A percentile compares a stretch with the other conserved stretches of the same genome.
These are phyloP conservation scores for Cephus spinipes DNA, from an alignment of 2,888 invertebrate species.

Conservation along the genomic window DNA sequence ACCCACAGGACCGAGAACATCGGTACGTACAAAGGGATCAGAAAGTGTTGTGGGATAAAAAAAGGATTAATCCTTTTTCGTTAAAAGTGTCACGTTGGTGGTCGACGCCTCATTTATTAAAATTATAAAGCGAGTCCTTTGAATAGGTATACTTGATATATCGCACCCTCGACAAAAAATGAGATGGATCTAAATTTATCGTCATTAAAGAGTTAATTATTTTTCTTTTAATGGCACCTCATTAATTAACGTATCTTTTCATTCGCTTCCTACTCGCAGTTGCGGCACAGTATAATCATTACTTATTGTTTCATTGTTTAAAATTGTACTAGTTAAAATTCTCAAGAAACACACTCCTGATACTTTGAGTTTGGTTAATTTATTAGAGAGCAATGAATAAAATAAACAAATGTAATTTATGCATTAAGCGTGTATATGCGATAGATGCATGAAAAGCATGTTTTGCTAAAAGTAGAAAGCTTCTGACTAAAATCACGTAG, in stretches of 20 bases:
- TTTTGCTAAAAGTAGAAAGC: slow-evolving; percentile 19
- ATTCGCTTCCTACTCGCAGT: background rate
- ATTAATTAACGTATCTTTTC: background rate
- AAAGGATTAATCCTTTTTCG: background rate
- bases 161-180: background rate
- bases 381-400: background rate
- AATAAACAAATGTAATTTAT: background rate
- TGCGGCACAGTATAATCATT: background rate
- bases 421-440: background rate
- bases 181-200: background rate
- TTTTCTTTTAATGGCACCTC: background rate
- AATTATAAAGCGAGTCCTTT: background rate
- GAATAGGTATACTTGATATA: background rate
- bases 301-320: background rate
- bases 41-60: background rate
- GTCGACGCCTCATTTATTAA: background rate
- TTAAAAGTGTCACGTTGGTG: background rate
- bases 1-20: background rate
- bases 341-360: background rate
- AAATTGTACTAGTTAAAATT: background rate
- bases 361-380: background rate
- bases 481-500: slow-evolving; percentile 66
- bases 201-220: background rate
- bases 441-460: background rate
- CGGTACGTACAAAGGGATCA: background rate